Evolutionary conservation across 2,113 vertebrate genomes (phyloP), one percentile per base, ranked within the genome.

Genomic region (Castor canadensis): DNA sequence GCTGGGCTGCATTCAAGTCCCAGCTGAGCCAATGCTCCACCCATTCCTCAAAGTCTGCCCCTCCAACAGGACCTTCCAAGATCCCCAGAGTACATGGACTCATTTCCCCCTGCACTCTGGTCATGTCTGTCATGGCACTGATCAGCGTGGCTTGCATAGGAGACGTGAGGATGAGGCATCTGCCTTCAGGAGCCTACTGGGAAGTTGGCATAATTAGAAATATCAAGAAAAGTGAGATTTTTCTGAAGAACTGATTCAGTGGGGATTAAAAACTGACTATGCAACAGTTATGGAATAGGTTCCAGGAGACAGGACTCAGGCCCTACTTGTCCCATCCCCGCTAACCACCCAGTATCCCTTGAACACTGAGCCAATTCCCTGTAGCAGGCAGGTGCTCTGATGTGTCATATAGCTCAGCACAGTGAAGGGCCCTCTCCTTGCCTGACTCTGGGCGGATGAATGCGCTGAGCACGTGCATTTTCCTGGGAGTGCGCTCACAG

Each of bases 301-400:
- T 10, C 47, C 38, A 3, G 79, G n/a, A 89, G 69, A 73, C 40
- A 58, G 52, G n/a, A 19, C 45, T 3, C 45, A 49, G 16, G 28
- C 79, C 58, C 64, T 16, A 8, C 64, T 60, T 38, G 20, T 32
- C 9, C 28, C 22, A 3, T 32, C 1, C 40, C 69, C n/a, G n/a
- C n/a, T n/a, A n/a, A n/a, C n/a, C 16, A 0, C 24, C 28, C 6
- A 0, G 0, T 47, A n/a, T n/a, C 26, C 9, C 58, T 24, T 13
- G 26, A 9, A 28, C 9, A 24, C 73, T 54, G 15, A 2, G 3
- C 38, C 0, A 0, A 40, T 1, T 8, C 30, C 87, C 43, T 19
- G 32, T 2, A 40, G 56, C 0, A 1, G 52, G 22, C 30, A 1
- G 26, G 28, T 24, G 5, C 6, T 17, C 71, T 4, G 13, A 30